phyloP scores from a whole-genome alignment of 2,888 invertebrate species.

The Pyrrhia umbra region DNA sequence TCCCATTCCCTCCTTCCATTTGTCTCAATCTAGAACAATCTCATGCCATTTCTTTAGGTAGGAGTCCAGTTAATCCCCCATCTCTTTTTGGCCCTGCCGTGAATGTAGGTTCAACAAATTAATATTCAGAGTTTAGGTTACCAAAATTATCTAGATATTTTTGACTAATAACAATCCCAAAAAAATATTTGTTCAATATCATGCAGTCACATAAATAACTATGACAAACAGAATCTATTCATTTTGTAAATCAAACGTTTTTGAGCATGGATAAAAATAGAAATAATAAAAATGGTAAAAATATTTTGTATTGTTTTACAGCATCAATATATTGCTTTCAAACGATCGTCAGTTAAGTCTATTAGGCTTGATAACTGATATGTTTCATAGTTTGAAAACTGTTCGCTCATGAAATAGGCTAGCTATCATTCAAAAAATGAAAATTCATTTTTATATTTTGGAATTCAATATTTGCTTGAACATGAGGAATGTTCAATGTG shows the following conservation, averaged over 20 bases:
- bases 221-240: neutral
- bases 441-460: conserved; percentile 2
- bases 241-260: neutral
- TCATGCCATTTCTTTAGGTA: too few species aligned
- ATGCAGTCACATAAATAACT: neutral
- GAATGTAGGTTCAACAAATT: too few species aligned
- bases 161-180: too few species aligned
- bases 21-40: too few species aligned
- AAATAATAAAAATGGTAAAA: neutral
- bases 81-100: too few species aligned
- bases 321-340: conserved; percentile 32
- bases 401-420: conserved; percentile 13
- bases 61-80: too few species aligned
- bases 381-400: conserved; percentile 35
- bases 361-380: conserved; percentile 35
- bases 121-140: too few species aligned
- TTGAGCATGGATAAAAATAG: conserved; percentile 1
- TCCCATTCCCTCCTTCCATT: too few species aligned
- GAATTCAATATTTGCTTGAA: neutral
- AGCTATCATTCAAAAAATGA: neutral
- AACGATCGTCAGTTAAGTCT: conserved; percentile 26
- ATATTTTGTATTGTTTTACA: conserved; percentile 23
- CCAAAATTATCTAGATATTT: too few species aligned
- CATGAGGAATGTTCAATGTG: neutral
- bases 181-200: too few species aligned